A percentile compares a stretch with the other conserved stretches of the same genome.
These are phyloP conservation scores for Rhinoraja longicauda DNA, from an alignment of 2,797 vertebrate genomes.

Conservation along the genomic window DNA sequence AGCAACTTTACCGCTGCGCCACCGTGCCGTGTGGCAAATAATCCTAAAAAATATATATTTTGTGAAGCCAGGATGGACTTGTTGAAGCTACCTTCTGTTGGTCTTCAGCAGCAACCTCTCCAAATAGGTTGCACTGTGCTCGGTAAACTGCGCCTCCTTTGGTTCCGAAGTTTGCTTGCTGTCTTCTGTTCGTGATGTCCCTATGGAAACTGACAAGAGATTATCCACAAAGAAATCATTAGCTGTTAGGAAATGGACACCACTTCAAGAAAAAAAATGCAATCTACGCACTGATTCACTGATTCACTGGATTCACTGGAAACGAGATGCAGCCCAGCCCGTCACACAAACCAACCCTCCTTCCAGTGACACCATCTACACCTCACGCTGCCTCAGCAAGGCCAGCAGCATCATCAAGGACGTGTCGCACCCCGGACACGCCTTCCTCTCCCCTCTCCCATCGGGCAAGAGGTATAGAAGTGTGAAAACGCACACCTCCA, in stretches of 20 bases:
- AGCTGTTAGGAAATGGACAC: background rate
- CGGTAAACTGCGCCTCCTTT: slow-evolving; percentile 71
- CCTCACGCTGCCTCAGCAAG: too few species aligned
- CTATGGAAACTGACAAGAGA: slow-evolving; percentile 48
- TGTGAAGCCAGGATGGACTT: slow-evolving; percentile 39
- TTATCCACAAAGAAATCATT: background rate
- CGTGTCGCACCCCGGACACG: too few species aligned
- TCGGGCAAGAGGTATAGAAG: too few species aligned
- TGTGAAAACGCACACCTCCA: too few species aligned
- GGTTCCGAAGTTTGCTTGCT: slow-evolving; percentile 49
- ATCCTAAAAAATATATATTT: background rate
- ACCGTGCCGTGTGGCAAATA: background rate
- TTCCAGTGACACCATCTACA: too few species aligned
- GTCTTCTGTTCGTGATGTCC: slow-evolving; percentile 58
- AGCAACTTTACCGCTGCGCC: too few species aligned
- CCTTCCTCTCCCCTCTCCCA: too few species aligned
- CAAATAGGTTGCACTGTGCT: slow-evolving; percentile 72
- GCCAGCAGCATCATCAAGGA: too few species aligned
- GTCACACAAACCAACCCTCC: too few species aligned
- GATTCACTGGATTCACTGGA: too few species aligned
- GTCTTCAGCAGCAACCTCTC: slow-evolving; percentile 85
- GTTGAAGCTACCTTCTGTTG: slow-evolving; percentile 63
- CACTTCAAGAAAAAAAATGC: background rate
- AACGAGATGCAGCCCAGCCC: too few species aligned
- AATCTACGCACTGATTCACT: background rate